A percentile compares a stretch with the other conserved stretches of the same genome.
These are phyloP conservation scores for Andricus quercusramuli DNA, from an alignment of 2,888 invertebrate species.

Conservation along the genomic window DNA sequence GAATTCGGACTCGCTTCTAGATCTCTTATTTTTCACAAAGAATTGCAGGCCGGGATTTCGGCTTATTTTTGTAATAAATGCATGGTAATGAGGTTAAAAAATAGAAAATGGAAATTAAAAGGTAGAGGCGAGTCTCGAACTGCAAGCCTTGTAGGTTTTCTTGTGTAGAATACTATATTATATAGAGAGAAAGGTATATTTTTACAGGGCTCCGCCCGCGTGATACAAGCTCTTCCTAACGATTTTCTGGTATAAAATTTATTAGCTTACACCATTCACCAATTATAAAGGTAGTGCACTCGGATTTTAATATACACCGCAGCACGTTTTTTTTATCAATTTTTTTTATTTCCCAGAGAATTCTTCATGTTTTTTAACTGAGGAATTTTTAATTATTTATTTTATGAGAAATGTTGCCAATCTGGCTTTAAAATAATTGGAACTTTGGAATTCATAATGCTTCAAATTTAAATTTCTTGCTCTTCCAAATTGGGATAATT, in stretches of 20 bases:
- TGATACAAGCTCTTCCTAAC: slow-evolving; percentile 78
- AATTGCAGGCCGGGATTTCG: not conserved
- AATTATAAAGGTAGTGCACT: slow-evolving; percentile 19
- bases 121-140: slow-evolving; percentile 45
- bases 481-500: not conserved
- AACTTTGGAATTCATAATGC: not conserved
- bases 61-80: slow-evolving; percentile 32
- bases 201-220: slow-evolving; percentile 77
- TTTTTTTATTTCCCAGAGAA: not conserved
- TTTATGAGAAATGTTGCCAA: not conserved
- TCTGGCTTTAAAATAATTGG: not conserved
- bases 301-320: slow-evolving; percentile 29
- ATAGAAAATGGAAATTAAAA: slow-evolving; percentile 45
- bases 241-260: slow-evolving; percentile 70
- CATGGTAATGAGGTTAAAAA: not conserved
- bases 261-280: slow-evolving; percentile 63
- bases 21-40: slow-evolving; percentile 13
- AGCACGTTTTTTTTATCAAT: not conserved
- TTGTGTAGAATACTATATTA: slow-evolving; percentile 58
- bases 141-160: slow-evolving; percentile 46
- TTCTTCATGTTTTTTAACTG: not conserved
- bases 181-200: slow-evolving; percentile 74
- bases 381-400: not conserved
- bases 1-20: slow-evolving; percentile 31
- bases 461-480: not conserved